Percentiles rank a stretch among this genome's conserved stretches.
phyloP scores from a whole-genome alignment of 1,140 invertebrate genomes.

The Alviniconcha marisindica region DNA sequence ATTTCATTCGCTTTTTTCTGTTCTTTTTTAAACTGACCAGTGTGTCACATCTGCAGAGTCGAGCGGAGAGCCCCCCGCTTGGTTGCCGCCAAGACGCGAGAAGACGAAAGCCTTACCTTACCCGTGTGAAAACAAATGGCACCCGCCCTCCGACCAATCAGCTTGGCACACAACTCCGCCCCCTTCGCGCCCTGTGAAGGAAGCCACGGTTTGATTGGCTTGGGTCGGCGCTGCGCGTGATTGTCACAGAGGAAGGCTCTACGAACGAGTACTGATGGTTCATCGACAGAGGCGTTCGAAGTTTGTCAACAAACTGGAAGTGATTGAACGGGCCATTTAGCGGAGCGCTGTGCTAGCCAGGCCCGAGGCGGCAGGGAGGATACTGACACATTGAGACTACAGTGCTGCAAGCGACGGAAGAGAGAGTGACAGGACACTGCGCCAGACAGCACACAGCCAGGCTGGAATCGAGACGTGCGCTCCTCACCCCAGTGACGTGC shows the following conservation, averaged over 20 bases:
- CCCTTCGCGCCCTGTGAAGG: not conserved
- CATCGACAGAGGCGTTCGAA: conserved; percentile 19
- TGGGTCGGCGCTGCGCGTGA: not conserved
- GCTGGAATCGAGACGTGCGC: not conserved
- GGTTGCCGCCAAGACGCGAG: not conserved
- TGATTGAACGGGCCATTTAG: conserved; percentile 25
- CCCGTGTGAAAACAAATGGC: conserved; percentile 8
- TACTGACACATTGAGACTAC: too few species aligned
- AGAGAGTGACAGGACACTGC: not conserved
- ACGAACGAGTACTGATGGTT: conserved; percentile 4
- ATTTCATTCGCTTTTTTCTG: not conserved
- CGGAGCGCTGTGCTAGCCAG: not conserved
- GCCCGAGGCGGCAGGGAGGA: not conserved
- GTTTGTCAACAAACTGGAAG: conserved; percentile 24
- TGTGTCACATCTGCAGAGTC: not conserved
- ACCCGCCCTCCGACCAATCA: conserved; percentile 24
- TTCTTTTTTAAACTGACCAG: not conserved
- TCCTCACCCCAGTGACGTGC: not conserved
- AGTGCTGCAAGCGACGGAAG: not conserved
- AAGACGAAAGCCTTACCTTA: not conserved
- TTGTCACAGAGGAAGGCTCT: conserved; percentile 16
- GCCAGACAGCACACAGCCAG: not conserved
- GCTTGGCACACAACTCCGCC: not conserved
- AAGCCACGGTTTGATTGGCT: conserved; percentile 6
- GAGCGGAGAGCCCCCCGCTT: not conserved